Conservation (phyloP, 2,113 vertebrate genomes). For the Ceyx margarethae region DNA sequence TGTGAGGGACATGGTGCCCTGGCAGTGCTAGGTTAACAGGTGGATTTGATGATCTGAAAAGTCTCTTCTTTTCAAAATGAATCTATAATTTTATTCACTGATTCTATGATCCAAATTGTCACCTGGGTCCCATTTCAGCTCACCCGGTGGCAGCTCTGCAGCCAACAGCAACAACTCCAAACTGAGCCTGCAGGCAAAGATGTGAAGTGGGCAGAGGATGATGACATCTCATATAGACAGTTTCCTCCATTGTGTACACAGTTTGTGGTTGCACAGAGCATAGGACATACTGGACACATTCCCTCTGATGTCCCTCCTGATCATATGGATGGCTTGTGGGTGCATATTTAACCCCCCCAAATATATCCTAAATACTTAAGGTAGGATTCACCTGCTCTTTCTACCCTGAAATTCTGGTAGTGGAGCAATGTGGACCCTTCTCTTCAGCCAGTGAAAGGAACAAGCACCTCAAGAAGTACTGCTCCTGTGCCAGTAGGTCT, state of each 20-base stretch:
- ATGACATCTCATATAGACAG: accelerated
- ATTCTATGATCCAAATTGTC: neutral
- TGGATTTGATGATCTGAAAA: neutral
- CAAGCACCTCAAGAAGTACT: accelerated
- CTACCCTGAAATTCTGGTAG: neutral
- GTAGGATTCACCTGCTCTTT: neutral
- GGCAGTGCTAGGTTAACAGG: neutral
- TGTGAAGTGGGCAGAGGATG: neutral
- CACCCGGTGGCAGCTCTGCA: neutral
- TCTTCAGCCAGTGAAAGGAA: neutral
- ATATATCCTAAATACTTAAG: neutral
- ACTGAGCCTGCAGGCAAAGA: neutral
- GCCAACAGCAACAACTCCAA: neutral
- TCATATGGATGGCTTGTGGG: too few relatives aligned
- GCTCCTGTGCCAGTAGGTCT: neutral
- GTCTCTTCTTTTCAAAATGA: neutral
- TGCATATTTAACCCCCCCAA: neutral
- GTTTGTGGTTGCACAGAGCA: neutral
- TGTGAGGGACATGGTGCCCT: neutral
- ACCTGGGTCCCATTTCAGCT: neutral
- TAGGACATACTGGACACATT: neutral
- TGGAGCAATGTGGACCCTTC: neutral
- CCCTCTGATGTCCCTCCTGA: neutral
- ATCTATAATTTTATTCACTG: neutral
- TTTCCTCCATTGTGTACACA: neutral